Evolutionary conservation across 2,113 vertebrate species (phyloP), one percentile per base, ranked within the genome.

Genomic region (Laterallus jamaicensis): DNA sequence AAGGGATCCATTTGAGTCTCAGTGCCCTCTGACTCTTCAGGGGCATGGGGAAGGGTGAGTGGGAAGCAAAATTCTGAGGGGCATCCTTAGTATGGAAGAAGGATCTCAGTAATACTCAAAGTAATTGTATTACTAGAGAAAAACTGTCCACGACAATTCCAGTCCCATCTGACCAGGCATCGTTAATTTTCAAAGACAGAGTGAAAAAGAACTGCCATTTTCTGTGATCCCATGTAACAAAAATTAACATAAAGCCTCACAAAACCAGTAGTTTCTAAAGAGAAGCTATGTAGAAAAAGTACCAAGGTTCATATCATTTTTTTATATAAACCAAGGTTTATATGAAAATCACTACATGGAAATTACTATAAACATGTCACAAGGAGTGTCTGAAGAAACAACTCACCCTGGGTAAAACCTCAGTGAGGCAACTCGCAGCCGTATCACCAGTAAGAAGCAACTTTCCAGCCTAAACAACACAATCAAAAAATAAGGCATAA

Each of bases 391-490:
- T 77, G 24, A 16, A 74, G 58, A 91, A 20, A 12, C 80, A 39
- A 93, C 98, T 98, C 90, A 99, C 98, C 97, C 95, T 96, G 32
- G 97, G 96, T 35, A 96, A 77, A 50, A 96, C 92, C 83, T 98
- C 98, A 66, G 96, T 90, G n/a, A 99, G 95, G 86, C 98, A 99
- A 40, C 16, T 47, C 26, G 93, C 82, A 31, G 92, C 96, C 3
- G 90, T 95, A 56, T 97, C 90, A 52, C 98, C 98, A n/a, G n/a
- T 4, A 3, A 97, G 98, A 73, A 68, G 32, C 50, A 76, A 22
- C 96, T 98, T 98, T 32, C 98, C 99, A 52, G 98, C 99, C 99
- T 99, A 78, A 68, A 55, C 37, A 85, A 71, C 1, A 63, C n/a
- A 90, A 74, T 7, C 4, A 71, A 84, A 70, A 35, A 78, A 29